These are phyloP conservation scores for Perodicticus potto DNA, from an alignment of 2,797 vertebrate genomes.

Conservation along the genomic window DNA sequence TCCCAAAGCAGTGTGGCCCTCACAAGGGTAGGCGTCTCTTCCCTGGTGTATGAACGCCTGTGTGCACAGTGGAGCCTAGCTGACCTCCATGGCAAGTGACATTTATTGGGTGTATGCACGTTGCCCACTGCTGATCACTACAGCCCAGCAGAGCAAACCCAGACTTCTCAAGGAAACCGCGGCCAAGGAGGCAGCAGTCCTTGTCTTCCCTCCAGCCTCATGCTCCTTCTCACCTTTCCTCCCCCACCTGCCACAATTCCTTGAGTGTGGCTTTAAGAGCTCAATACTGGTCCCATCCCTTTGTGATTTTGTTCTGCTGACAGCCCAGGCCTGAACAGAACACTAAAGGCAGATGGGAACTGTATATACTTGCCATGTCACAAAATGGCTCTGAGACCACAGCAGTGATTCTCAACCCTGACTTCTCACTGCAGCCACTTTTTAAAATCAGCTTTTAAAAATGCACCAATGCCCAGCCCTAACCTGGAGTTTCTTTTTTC, in stretches of 20 bases:
- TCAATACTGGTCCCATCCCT: background rate
- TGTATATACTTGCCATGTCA: background rate
- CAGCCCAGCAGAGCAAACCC: background rate
- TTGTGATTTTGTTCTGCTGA: background rate
- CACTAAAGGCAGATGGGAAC: too few relatives aligned
- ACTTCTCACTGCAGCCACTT: background rate
- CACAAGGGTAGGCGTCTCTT: background rate
- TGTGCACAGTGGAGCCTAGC: background rate
- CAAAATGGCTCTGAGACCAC: background rate
- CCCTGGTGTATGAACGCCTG: background rate
- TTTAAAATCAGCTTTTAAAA: background rate
- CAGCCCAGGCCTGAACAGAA: background rate
- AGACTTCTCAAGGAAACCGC: background rate
- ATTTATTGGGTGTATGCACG: background rate
- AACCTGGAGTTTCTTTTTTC: background rate
- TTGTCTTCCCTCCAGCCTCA: background rate
- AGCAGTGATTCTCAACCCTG: background rate
- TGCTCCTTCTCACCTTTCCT: background rate
- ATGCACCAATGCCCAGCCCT: background rate
- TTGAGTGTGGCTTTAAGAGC: background rate
- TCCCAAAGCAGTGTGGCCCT: background rate
- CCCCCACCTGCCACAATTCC: background rate
- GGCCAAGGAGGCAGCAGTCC: background rate
- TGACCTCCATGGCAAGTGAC: background rate
- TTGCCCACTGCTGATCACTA: background rate